Evolutionary conservation across 2,797 vertebrate species (phyloP), one percentile per base, ranked within the genome.

Genomic region (Megaceryle alcyon): DNA sequence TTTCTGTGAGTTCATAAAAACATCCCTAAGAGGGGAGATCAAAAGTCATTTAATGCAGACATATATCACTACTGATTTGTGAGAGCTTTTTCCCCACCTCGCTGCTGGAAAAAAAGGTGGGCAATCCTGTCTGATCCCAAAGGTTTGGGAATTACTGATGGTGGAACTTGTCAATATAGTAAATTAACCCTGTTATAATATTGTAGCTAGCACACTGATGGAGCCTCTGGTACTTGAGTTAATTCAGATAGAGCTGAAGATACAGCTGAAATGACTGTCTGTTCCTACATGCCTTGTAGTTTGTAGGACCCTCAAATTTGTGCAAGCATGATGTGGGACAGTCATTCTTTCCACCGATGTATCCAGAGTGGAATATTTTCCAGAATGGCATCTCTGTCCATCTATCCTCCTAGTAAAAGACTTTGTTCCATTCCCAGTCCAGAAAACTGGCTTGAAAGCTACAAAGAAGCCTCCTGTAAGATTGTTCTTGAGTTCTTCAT

Each of bases 301-400:
- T 20, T 57, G 49, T 54, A 83, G 41, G 48, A 63, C 8, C 12
- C 13, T 22, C 16, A 26, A 12, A 81, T 64, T 11, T 10, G 53
- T 28, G 25, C 61, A 70, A 23, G 20, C 0, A 0, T 69, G n/a
- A 29, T 66, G 19, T 39, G 48, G 35, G 70, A 29, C 29, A 81
- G 25, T n/a, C 43, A 59, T 73, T 93, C 25, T 73, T 90, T 91
- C 33, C 44, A 56, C 15, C 2, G 3, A 1, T 2, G 2, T 26
- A 70, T 68, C 35, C 39, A 57, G 64, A 80, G 22, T 9, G 21
- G 37, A 89, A 44, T 82, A 14, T 63, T 64, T 44, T 61, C 33
- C 43, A 35, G 51, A 60, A 44, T 4, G 69, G 41, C 28, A 39
- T 61, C 22, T 88, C 49, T 51, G 13, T 63, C 31, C 14, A 8